A percentile compares a stretch with the other conserved stretches of the same genome.
These are phyloP conservation scores for Atethmia centrago DNA, from an alignment of 2,888 invertebrate genomes.

Conservation along the genomic window DNA sequence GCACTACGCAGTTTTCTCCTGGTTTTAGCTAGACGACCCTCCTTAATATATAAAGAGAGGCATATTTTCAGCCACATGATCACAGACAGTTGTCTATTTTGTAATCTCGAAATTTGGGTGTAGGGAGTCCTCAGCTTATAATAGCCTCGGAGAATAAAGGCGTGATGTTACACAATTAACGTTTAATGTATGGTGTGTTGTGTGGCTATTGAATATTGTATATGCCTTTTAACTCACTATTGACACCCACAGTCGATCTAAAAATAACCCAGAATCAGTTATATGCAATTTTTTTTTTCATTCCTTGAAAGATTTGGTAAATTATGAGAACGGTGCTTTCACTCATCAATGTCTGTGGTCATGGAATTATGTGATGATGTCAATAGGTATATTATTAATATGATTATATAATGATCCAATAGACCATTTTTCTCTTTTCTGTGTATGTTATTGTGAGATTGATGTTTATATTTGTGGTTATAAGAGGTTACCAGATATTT, in stretches of 20 bases:
- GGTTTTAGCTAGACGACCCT: too few relatives aligned
- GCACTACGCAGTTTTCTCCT: too few relatives aligned
- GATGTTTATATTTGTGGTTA: slow-evolving; percentile 16
- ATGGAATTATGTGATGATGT: slow-evolving; percentile 9
- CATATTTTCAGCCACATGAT: too few relatives aligned
- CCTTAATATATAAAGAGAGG: too few relatives aligned
- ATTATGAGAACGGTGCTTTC: neutral
- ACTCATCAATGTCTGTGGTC: neutral
- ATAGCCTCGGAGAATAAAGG: neutral
- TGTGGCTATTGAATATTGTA: too few relatives aligned
- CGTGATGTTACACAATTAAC: neutral
- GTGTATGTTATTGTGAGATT: slow-evolving; percentile 11
- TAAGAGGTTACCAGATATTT: neutral
- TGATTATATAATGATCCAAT: slow-evolving; percentile 3
- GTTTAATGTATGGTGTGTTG: too few relatives aligned
- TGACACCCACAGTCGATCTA: neutral
- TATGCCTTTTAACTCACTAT: neutral
- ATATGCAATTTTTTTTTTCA: neutral
- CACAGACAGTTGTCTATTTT: neutral
- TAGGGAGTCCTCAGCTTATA: neutral
- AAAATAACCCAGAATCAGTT: neutral
- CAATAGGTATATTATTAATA: neutral
- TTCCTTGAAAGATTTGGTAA: neutral
- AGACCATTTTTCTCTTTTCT: slow-evolving; percentile 11
- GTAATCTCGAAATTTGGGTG: neutral